Percentiles rank a stretch among this genome's conserved stretches.
These are phyloP conservation scores for Drosophila barbarae DNA, from an alignment of 2,888 invertebrate species.

Conservation along the genomic window DNA sequence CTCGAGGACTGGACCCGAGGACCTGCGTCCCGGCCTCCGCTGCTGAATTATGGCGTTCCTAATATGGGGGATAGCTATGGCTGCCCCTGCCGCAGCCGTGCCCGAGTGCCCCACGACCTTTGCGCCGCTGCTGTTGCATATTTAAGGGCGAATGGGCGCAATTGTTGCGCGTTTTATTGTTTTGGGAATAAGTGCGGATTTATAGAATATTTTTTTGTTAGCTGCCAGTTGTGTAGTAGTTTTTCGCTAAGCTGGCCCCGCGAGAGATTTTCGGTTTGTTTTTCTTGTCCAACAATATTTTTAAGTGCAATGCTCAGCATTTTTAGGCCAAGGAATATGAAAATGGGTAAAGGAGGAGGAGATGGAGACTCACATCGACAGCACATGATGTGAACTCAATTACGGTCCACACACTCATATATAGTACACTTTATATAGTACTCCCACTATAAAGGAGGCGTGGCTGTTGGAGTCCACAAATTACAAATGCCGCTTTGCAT, in stretches of 20 bases:
- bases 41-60: conserved; percentile 70
- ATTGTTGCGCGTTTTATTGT: conserved; percentile 74
- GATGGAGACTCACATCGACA: conserved; percentile 28
- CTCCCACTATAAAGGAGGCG: conserved; percentile 42
- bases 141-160: conserved; percentile 67
- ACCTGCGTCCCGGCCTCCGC: conserved; percentile 48
- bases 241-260: conserved; percentile 41
- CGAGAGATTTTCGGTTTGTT: conserved; percentile 20
- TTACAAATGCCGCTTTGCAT: conserved; percentile 67
- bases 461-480: conserved; percentile 55
- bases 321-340: conserved; percentile 27
- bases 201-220: conserved; percentile 57
- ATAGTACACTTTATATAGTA: not conserved
- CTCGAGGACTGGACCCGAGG: conserved; percentile 38
- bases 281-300: conserved; percentile 49
- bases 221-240: conserved; percentile 12
- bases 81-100: conserved; percentile 6
- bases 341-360: not conserved
- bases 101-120: not conserved
- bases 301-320: conserved; percentile 53
- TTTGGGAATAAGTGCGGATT: conserved; percentile 72
- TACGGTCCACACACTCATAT: conserved; percentile 23
- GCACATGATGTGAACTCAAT: conserved; percentile 66
- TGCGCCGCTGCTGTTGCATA: conserved; percentile 56
- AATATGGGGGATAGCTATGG: conserved; percentile 55